Conservation (phyloP, 2,113 vertebrate genomes). For the Rhinichthys klamathensis region DNA sequence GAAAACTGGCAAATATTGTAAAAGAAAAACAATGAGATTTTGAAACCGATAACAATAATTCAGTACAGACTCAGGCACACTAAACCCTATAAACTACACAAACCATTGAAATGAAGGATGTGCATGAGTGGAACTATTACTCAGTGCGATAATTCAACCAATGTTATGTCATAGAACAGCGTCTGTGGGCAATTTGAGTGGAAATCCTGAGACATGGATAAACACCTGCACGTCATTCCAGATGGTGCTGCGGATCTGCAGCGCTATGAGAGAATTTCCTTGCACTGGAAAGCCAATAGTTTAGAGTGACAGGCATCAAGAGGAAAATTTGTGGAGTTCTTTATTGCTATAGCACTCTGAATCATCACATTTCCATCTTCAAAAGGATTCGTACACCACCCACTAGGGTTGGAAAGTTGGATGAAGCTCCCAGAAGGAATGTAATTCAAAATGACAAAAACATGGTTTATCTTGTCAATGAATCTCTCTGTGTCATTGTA, state of each 20-base stretch:
- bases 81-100: conserved; percentile 7
- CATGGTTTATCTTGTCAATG: background rate
- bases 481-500: background rate
- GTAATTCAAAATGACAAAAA: conserved; percentile 13
- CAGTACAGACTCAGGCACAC: conserved; percentile 17
- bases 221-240: conserved; percentile 35
- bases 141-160: background rate
- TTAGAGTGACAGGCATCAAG: background rate
- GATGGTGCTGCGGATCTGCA: conserved; percentile 5
- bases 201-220: conserved; percentile 48
- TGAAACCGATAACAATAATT: background rate
- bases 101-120: conserved; percentile 14
- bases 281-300: background rate
- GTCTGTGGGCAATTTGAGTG: conserved; percentile 35
- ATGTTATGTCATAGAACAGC: conserved; percentile 20
- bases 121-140: background rate
- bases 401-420: conserved; percentile 10
- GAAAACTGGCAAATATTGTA: conserved; percentile 19
- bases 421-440: background rate
- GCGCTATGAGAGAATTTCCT: background rate
- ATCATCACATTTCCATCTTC: conserved; percentile 3
- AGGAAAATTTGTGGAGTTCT: conserved; percentile 1
- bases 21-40: conserved; percentile 6
- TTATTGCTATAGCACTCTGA: conserved; percentile 29
- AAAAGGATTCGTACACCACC: conserved; percentile 6